A percentile compares a stretch with the other conserved stretches of the same genome.
Evolutionary conservation across 2,113 vertebrate genomes (phyloP).

Genomic region (Apeltes quadracus): DNA sequence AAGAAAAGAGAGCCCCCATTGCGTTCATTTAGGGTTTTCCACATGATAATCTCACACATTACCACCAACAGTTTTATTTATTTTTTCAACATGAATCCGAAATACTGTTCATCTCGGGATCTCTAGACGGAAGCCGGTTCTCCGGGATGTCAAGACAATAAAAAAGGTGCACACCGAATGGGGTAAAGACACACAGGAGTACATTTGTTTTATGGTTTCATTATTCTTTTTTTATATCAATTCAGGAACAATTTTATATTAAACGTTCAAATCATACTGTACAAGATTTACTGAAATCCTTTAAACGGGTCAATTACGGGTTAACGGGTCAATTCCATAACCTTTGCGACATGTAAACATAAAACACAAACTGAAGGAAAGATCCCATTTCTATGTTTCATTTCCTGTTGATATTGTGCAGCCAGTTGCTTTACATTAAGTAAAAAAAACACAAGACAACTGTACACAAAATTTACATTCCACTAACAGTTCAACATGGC

Average conservation of each 20-base stretch:
- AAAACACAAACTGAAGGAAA: slow-evolving; percentile 59
- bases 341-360: slow-evolving; percentile 68
- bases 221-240: slow-evolving; percentile 55
- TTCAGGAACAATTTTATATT: slow-evolving; percentile 55
- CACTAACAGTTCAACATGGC: slow-evolving; percentile 76
- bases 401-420: slow-evolving; percentile 58
- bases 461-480: slow-evolving; percentile 78
- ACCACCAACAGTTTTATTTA: background rate
- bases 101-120: background rate
- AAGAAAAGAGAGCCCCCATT: background rate
- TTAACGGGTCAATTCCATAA: slow-evolving; percentile 37
- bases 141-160: background rate
- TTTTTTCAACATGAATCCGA: background rate
- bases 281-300: slow-evolving; percentile 55
- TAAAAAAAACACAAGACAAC: slow-evolving; percentile 55
- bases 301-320: no score
- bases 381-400: slow-evolving; percentile 38
- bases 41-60: background rate
- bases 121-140: background rate
- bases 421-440: slow-evolving; percentile 61
- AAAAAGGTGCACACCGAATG: background rate
- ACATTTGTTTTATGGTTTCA: background rate
- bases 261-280: slow-evolving; percentile 63
- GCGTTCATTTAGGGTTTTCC: background rate
- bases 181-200: background rate